Base-by-base conservation (phyloP, 2,888 invertebrate genomes). In the Lacanobia wlatinum region DNA sequence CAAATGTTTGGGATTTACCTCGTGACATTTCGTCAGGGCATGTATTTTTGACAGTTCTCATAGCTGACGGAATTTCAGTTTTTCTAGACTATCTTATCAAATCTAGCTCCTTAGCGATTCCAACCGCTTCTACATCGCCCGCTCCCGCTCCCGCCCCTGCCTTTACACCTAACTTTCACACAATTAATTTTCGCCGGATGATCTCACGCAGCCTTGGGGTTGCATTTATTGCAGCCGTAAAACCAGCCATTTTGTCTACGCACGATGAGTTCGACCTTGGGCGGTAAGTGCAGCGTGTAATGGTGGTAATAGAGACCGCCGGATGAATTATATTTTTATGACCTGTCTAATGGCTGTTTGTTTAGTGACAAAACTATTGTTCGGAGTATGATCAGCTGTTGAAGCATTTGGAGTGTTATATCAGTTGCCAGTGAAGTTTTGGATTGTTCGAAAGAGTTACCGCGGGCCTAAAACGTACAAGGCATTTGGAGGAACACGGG, bases 171-270 rank as follows among this genome's bases (percentile, higher is more conserved):
- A 56, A 88, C 91, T 93, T 93, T 93, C 93, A 67, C 92, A 88
- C 90, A 86, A 76, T 82, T 83, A 82, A 87, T 88, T 89, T 89
- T 89, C 82, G 80, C 82, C 43, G 82, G 80, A 87, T 93, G 94
- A 93, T 90, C 86, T 93, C 93, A 92, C 76, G 60, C 76, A 88
- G 76, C 91, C 91, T 91, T 91, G 90, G 86, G 89, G 90, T 82
- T 87, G 90, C 88, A 90, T 89, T 83, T 82, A 79, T 80, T 77
- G 77, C 83, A 79, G 86, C 81, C 85, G 89, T 89, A 89, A 90
- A 88, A 74, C 73, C 73, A 77, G 82, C 90, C 89, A 87, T 89
- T 90, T 91, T 87, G 71, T 71, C 63, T 67, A 76, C 82, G 76
- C 81, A 87, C 86, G 87, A 90, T 87, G 75, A 66, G 78, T 76